These are phyloP conservation scores for Ceratina australensis DNA, from an alignment of 1,140 invertebrate species.

Conservation along the genomic window DNA sequence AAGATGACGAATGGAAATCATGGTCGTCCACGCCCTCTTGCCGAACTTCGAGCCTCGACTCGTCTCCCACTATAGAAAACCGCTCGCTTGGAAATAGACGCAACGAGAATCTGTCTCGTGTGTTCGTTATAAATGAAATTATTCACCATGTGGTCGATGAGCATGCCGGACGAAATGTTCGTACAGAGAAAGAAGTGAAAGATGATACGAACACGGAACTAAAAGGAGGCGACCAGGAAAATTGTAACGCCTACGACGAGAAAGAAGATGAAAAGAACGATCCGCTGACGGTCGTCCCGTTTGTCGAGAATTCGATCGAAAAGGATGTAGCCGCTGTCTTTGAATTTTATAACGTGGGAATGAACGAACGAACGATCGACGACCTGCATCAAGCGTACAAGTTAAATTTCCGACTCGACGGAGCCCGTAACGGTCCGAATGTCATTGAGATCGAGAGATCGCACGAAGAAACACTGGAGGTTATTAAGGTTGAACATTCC, in stretches of 20 bases:
- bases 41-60: not conserved
- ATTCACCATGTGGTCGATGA: conserved; percentile 71
- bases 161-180: not conserved
- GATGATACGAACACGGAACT: not conserved
- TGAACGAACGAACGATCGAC: not conserved
- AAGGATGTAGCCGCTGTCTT: conserved; percentile 14
- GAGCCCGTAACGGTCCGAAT: not conserved
- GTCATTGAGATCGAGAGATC: not conserved
- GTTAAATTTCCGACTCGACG: conserved; percentile 48
- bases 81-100: not conserved
- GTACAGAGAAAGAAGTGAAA: not conserved
- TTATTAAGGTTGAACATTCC: not conserved
- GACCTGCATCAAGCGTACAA: not conserved
- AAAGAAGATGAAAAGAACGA: not conserved
- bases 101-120: not conserved
- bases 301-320: not conserved
- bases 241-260: not conserved
- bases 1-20: not conserved
- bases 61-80: not conserved
- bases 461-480: too few species aligned
- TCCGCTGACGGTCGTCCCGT: too few species aligned
- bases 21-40: not conserved
- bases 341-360: conserved; percentile 47
- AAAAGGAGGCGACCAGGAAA: not conserved
- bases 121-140: conserved; percentile 60